Evolutionary conservation across 2,113 vertebrate species (phyloP).

Genomic region (Desmodus rotundus): DNA sequence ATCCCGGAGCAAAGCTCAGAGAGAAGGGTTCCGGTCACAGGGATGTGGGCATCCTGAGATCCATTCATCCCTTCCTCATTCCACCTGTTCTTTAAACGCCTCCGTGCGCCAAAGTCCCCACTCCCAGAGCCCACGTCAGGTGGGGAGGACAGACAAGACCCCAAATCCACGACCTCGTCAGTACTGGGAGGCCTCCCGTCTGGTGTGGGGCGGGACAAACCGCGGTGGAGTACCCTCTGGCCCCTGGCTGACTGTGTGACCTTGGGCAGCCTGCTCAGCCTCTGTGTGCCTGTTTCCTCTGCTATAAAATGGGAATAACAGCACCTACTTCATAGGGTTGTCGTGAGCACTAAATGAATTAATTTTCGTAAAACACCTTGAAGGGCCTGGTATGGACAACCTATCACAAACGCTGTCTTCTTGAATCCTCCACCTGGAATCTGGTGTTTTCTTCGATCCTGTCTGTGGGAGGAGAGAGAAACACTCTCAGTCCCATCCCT

Average conservation of each 20-base stretch:
- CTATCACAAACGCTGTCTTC: not conserved
- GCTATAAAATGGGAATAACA: not conserved
- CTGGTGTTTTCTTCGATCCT: not conserved
- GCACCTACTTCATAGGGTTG: not conserved
- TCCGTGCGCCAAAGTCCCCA: fast-evolving
- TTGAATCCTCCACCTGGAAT: not conserved
- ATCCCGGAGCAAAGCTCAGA: not conserved
- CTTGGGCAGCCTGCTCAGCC: not conserved
- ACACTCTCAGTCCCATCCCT: not conserved
- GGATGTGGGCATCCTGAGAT: too few species aligned
- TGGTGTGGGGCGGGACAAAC: not conserved
- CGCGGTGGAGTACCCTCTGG: fast-evolving
- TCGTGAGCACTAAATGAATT: not conserved
- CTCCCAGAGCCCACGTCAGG: not conserved
- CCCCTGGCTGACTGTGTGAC: not conserved
- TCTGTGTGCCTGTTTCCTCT: not conserved
- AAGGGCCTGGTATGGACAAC: not conserved
- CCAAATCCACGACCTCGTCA: too few species aligned
- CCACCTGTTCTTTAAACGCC: not conserved
- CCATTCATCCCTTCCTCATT: not conserved
- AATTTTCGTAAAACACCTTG: not conserved
- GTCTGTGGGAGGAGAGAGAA: not conserved
- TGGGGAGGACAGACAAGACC: not conserved
- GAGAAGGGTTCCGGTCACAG: not conserved
- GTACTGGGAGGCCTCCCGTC: not conserved